Conservation (phyloP, 1,140 invertebrate genomes). For the Heliothis virescens region DNA sequence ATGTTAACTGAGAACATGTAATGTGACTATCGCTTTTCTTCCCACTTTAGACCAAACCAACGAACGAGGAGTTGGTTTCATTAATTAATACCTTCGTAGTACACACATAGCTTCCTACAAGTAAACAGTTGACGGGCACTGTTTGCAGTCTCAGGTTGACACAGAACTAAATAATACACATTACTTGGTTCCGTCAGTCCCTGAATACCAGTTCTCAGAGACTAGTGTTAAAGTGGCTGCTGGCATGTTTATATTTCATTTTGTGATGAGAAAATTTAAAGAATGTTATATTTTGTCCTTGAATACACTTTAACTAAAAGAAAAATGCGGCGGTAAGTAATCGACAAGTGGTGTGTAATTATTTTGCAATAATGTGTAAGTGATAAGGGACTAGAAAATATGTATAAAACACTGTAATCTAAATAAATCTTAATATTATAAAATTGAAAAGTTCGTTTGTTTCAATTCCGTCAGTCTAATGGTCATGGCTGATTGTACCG, state of each 20-base stretch:
- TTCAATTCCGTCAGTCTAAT: too few species aligned
- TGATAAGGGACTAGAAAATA: too few species aligned
- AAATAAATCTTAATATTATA: too few species aligned
- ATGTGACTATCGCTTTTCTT: background rate
- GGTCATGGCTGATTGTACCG: too few species aligned
- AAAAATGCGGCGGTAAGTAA: too few species aligned
- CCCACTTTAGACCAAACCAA: background rate
- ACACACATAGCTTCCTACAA: slow-evolving; percentile 52
- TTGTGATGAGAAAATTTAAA: background rate
- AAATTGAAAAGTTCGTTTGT: too few species aligned
- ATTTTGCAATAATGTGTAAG: too few species aligned
- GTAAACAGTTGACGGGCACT: slow-evolving; percentile 44
- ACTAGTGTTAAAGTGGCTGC: background rate
- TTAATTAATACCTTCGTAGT: slow-evolving; percentile 64
- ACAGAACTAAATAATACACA: slow-evolving; percentile 40
- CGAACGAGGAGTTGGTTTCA: slow-evolving; percentile 46
- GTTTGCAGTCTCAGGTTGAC: slow-evolving; percentile 32
- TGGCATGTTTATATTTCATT: background rate
- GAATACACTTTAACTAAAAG: too few species aligned
- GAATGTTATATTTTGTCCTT: background rate
- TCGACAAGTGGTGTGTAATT: too few species aligned
- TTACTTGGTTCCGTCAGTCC: slow-evolving; percentile 11
- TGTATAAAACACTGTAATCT: too few species aligned
- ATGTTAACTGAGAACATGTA: too few species aligned
- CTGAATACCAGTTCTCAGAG: background rate